Conservation (phyloP, 1,140 invertebrate genomes). For the Dysdera silvatica region DNA sequence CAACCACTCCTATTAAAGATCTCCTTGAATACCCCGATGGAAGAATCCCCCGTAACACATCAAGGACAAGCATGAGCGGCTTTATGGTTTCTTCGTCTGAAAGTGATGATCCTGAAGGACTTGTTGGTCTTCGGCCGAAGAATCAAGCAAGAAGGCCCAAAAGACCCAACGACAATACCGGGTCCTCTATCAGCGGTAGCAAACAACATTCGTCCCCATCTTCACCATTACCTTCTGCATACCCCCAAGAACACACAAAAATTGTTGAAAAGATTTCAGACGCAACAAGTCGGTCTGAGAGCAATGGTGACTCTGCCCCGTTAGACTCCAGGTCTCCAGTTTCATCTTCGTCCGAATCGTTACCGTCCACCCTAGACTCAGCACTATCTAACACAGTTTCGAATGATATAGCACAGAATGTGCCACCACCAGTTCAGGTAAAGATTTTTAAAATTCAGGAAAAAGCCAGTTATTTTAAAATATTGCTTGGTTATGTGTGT, state of each 20-base stretch:
- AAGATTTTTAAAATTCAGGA: neutral
- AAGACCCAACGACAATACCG: slow-evolving; percentile 12
- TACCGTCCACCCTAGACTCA: slow-evolving; percentile 8
- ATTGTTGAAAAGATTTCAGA: too few species aligned
- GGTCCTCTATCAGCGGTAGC: too few species aligned
- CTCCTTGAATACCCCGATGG: neutral
- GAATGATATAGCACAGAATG: neutral
- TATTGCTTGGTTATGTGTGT: neutral
- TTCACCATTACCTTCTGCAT: too few species aligned
- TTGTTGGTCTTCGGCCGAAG: slow-evolving; percentile 5
- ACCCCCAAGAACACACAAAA: slow-evolving; percentile 2
- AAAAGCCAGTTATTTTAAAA: neutral
- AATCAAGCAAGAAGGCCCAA: slow-evolving; percentile 1
- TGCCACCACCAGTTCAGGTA: neutral
- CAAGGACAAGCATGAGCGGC: slow-evolving; percentile 18
- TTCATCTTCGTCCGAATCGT: slow-evolving; percentile 9
- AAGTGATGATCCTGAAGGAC: slow-evolving; percentile 12
- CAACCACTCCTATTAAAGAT: slow-evolving; percentile 13
- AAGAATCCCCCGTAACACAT: slow-evolving; percentile 6
- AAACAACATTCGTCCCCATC: neutral
- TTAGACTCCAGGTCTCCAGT: slow-evolving; percentile 9
- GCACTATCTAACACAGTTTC: slow-evolving; percentile 7
- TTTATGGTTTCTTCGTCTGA: slow-evolving; percentile 16
- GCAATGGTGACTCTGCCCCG: slow-evolving; percentile 19
- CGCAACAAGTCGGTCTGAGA: slow-evolving; percentile 9